Evolutionary conservation across 2,888 invertebrate genomes (phyloP), one percentile per base, ranked within the genome.

Genomic region (Microctonus aethiopoides): DNA sequence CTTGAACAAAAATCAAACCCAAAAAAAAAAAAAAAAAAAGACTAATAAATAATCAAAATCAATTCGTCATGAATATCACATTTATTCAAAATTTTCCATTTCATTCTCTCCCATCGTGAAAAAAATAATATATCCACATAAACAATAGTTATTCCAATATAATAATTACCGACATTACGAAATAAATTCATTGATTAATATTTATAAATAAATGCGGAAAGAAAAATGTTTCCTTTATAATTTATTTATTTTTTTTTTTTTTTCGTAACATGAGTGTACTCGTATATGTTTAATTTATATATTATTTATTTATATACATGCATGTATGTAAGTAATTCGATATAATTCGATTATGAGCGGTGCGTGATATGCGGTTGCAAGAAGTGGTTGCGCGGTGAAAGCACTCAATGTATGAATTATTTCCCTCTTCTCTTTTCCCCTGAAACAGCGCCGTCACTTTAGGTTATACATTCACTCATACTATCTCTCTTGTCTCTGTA

Each of bases 311-410:
- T 59, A 46, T 46, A 16, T 16, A 16, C 13, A 26, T 54, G 32
- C 60, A 76, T 77, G 77, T 76, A 76, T 76, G 77, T 77, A 77
- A 74, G 81, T 84, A 83, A 84, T 84, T 80, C 77, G 80, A 83
- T 84, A 83, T 83, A 84, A 85, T 83, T 83, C 77, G 79, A 84
- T 84, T 85, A 85, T 80, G 81, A 82, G 76, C 75, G 77, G 77
- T 78, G 73, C 69, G 82, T 77, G 80, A 83, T 81, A 78, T 79
- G 82, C 79, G 83, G 81, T 81, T 78, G 79, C 76, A 76, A 81
- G 72, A 83, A 84, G 83, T 80, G 81, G 81, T 79, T 76, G 80
- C 78, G 74, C 78, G 76, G 84, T 79, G 77, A 82, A 81, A 85
- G 82, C 85, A 84, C 83, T 85, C 84, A 83, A 80, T 82, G 80